Conservation (phyloP, 2,888 invertebrate genomes). For the Ichneumoninae sp. region DNA sequence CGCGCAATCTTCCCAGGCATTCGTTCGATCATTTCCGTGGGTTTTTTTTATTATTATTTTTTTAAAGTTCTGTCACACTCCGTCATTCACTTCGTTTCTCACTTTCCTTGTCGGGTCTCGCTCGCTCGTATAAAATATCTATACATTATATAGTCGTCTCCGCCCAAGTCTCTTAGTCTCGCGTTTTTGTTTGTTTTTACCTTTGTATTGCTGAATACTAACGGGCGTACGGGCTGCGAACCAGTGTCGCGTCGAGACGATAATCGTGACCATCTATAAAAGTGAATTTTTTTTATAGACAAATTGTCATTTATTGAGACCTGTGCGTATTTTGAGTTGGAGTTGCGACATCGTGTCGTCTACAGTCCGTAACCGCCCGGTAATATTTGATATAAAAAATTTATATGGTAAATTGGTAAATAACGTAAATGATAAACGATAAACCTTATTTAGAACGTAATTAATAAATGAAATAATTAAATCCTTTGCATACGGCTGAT, state of each 20-base stretch:
- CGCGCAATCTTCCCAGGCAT: slow-evolving; percentile 37
- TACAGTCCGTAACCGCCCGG: slow-evolving; percentile 44
- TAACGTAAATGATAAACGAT: slow-evolving; percentile 53
- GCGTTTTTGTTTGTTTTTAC: slow-evolving; percentile 56
- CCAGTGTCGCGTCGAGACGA: slow-evolving; percentile 28
- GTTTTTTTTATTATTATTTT: slow-evolving; percentile 13
- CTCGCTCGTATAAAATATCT: slow-evolving; percentile 67
- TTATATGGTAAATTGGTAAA: slow-evolving; percentile 48
- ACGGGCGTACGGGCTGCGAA: slow-evolving; percentile 46
- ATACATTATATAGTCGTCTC: slow-evolving; percentile 70
- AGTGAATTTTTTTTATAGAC: not conserved
- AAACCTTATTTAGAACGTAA: slow-evolving; percentile 45
- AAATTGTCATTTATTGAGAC: slow-evolving; percentile 34
- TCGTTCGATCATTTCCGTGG: slow-evolving; percentile 26
- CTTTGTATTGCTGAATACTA: slow-evolving; percentile 67
- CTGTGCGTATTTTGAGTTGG: slow-evolving; percentile 55
- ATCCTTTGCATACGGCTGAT: slow-evolving; percentile 46
- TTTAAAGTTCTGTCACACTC: slow-evolving; percentile 44
- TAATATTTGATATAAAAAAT: slow-evolving; percentile 66
- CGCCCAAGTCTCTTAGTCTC: slow-evolving; percentile 74
- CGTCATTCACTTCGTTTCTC: slow-evolving; percentile 51
- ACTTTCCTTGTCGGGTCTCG: slow-evolving; percentile 34
- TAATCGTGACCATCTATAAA: slow-evolving; percentile 16
- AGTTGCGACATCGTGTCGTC: slow-evolving; percentile 40
- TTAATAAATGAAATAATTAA: slow-evolving; percentile 51